These are phyloP conservation scores for Ochotona curzoniae DNA, from an alignment of 2,113 vertebrate genomes.

Conservation along the genomic window DNA sequence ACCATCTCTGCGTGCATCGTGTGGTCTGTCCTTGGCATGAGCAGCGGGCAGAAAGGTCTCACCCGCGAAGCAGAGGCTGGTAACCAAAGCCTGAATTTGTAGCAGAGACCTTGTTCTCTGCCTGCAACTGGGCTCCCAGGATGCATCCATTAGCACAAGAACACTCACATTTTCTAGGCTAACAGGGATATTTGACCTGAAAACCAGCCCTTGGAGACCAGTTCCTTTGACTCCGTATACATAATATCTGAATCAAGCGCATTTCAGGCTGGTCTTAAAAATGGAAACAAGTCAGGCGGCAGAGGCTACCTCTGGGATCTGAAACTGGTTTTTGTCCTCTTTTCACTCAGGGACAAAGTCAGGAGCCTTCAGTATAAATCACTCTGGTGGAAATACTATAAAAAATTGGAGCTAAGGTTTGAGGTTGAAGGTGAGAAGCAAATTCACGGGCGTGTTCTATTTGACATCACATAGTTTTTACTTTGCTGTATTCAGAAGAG, in stretches of 20 bases:
- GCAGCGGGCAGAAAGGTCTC: background rate
- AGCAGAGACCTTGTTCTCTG: background rate
- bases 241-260: constrained; percentile 51
- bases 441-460: background rate
- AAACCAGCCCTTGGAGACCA: constrained; percentile 59
- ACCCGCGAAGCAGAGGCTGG: background rate
- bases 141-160: background rate
- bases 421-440: background rate
- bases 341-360: constrained; percentile 52
- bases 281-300: constrained; percentile 63
- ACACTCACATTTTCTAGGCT: constrained; percentile 62
- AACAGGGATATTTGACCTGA: constrained; percentile 55
- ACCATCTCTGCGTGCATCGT: rapidly evolving
- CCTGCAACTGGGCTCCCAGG: background rate
- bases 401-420: background rate
- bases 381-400: background rate
- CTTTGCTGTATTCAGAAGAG: background rate
- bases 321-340: constrained; percentile 77
- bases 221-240: background rate
- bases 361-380: constrained; percentile 34
- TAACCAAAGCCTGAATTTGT: background rate
- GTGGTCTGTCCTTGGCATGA: background rate
- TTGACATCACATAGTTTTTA: rapidly evolving
- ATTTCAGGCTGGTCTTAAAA: constrained; percentile 71
- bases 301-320: constrained; percentile 40